Base-by-base conservation (phyloP, 2,888 invertebrate genomes). In the Lutraria lutraria region DNA sequence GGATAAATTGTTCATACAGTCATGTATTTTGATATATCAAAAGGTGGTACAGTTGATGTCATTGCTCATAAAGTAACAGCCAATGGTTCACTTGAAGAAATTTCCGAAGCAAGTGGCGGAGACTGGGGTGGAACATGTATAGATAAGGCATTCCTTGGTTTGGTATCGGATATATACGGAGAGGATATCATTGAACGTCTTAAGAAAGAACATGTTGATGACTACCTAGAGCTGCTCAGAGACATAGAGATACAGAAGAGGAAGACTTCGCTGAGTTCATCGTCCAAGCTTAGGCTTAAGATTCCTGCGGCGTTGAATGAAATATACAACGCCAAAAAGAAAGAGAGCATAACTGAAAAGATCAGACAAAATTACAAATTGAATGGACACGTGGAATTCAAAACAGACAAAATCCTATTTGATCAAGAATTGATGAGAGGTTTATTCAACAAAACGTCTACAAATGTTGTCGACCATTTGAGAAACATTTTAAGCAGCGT, bases 191-290 rank as follows among this genome's bases (percentile, higher is more conserved):
- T 86, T 15, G 29, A 56, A 21, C 80, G 54, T 16, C 92, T 93
- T 29, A 80, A 76, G 54, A 52, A 79, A 3, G 88, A 92, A 15
- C 31, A 86, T 34, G 87, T 82, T 13, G 82, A 80, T 21, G 92
- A 91, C 52, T 89, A 86, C 31, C 31, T 91, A 6, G 89, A 89
- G 43, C 68, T 92, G 16, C 83, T 87, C 16, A 81, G 91, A 16
- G 88, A 91, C 19, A 91, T 92, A 54, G 92, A 92, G 86, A 60
- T 89, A 29, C 89, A 91, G 89, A 92, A 92, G 82, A 56, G 92
- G 56, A 84, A 34, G 0, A 82, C 90, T 10, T n/a, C 81, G 21
- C 86, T 87, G 3, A 85, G 88, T 0, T 34, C 81, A 29, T 88
- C 89, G 4, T 63, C 72, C 16, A 88, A 88, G 34, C 56, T 90